These are phyloP conservation scores for Cyprinella venusta DNA, from an alignment of 2,797 vertebrate genomes.

Conservation along the genomic window DNA sequence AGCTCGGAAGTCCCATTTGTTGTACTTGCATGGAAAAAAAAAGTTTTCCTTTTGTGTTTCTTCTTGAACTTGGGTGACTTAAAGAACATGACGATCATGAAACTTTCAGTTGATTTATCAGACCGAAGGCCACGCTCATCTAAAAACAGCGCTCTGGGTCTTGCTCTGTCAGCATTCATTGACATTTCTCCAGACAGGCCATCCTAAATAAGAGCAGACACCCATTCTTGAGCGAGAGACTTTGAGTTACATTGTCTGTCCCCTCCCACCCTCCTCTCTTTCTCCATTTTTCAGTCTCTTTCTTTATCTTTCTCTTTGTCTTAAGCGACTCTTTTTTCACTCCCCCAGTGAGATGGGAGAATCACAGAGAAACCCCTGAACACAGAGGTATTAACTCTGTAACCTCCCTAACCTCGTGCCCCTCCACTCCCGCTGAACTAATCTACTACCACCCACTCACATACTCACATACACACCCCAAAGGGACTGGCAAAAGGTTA, in stretches of 20 bases:
- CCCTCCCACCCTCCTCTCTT: neutral
- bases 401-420: conserved; percentile 53
- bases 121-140: conserved; percentile 22
- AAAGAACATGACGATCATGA: conserved; percentile 16
- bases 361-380: conserved; percentile 55
- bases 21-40: neutral
- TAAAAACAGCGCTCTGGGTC: conserved; percentile 8
- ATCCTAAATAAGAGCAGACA: conserved; percentile 28
- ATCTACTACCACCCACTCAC: conserved; percentile 40
- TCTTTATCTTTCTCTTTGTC: conserved; percentile 43
- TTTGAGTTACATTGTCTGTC: neutral
- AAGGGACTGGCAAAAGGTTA: conserved; percentile 24
- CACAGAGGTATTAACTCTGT: conserved; percentile 57
- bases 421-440: conserved; percentile 38
- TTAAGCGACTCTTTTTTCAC: conserved; percentile 48
- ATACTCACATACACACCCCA: conserved; percentile 13
- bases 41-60: neutral
- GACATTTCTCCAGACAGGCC: neutral
- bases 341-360: conserved; percentile 45
- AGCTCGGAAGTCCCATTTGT: neutral
- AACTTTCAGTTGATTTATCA: conserved; percentile 26
- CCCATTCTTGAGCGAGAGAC: conserved; percentile 11
- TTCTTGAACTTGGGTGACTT: conserved; percentile 4
- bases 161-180: conserved; percentile 32
- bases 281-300: neutral